These are phyloP conservation scores for Anableps anableps DNA, from an alignment of 2,797 vertebrate species.

Conservation along the genomic window DNA sequence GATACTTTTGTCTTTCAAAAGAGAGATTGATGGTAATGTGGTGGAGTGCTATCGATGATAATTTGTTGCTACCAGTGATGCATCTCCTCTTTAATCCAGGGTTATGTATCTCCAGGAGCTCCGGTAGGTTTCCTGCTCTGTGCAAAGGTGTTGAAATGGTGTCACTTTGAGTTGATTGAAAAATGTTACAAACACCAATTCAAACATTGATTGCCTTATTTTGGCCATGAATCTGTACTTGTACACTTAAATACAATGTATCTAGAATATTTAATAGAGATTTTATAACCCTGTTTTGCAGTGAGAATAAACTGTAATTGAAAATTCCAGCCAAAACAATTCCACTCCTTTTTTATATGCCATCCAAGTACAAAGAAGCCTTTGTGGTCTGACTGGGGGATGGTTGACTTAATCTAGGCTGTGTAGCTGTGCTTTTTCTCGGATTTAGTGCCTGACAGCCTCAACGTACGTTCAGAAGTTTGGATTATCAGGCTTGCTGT, in stretches of 20 bases:
- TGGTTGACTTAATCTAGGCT: slow-evolving; percentile 60
- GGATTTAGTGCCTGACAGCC: slow-evolving; percentile 58
- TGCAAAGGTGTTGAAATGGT: slow-evolving; percentile 18
- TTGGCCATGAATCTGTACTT: slow-evolving; percentile 3
- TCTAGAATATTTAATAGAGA: slow-evolving; percentile 20
- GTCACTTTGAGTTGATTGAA: slow-evolving; percentile 19
- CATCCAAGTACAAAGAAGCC: slow-evolving; percentile 65
- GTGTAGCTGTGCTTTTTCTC: slow-evolving; percentile 51
- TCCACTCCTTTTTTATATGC: slow-evolving; percentile 58
- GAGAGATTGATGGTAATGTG: slow-evolving; percentile 75
- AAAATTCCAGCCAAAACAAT: slow-evolving; percentile 59
- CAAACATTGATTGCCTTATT: not conserved
- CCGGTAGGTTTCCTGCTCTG: slow-evolving; percentile 49
- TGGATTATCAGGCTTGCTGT: slow-evolving; percentile 29
- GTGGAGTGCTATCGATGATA: slow-evolving; percentile 70
- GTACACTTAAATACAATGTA: slow-evolving; percentile 8
- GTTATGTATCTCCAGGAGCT: slow-evolving; percentile 36
- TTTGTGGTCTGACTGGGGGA: slow-evolving; percentile 69
- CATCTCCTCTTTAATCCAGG: slow-evolving; percentile 59
- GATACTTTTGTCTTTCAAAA: slow-evolving; percentile 72
- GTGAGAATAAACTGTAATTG: slow-evolving; percentile 48
- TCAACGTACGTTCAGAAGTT: slow-evolving; percentile 30
- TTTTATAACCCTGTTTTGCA: slow-evolving; percentile 42
- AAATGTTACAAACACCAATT: not conserved
- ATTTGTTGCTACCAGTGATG: slow-evolving; percentile 68